Percentiles rank a stretch among this genome's conserved stretches.
These are phyloP conservation scores for Galendromus occidentalis DNA, from an alignment of 1,140 invertebrate genomes.

Conservation along the genomic window DNA sequence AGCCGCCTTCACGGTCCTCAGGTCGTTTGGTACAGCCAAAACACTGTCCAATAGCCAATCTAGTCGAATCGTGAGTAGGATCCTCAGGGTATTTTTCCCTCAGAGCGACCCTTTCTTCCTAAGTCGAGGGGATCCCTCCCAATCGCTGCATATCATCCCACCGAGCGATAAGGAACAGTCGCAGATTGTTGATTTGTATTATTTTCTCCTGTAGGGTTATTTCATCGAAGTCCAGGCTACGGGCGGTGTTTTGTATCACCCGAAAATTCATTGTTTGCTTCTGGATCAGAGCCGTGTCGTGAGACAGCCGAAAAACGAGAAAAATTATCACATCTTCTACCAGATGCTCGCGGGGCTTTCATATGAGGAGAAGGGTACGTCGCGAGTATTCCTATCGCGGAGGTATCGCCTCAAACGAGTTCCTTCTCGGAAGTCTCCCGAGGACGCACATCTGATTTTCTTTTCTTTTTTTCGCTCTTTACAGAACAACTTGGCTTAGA, in stretches of 20 bases:
- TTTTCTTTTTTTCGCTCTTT: constrained; percentile 7
- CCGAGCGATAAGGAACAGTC: too few species aligned
- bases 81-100: too few species aligned
- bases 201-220: constrained; percentile 45
- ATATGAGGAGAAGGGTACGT: constrained; percentile 53
- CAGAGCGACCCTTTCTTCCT: not conserved
- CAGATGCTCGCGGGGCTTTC: constrained; percentile 79
- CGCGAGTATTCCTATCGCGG: too few species aligned
- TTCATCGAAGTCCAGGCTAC: constrained; percentile 91
- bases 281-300: constrained; percentile 74
- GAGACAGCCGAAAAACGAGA: constrained; percentile 56
- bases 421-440: too few species aligned
- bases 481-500: constrained; percentile 45
- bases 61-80: constrained; percentile 59
- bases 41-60: constrained; percentile 74
- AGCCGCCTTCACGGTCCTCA: constrained; percentile 74
- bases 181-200: too few species aligned
- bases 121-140: not conserved
- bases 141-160: too few species aligned
- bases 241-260: constrained; percentile 78
- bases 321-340: constrained; percentile 94
- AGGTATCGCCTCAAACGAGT: too few species aligned
- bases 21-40: constrained; percentile 71
- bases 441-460: not conserved
- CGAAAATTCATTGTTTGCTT: constrained; percentile 89